phyloP scores from a whole-genome alignment of 2,797 vertebrate genomes.

The Agapornis canus region DNA sequence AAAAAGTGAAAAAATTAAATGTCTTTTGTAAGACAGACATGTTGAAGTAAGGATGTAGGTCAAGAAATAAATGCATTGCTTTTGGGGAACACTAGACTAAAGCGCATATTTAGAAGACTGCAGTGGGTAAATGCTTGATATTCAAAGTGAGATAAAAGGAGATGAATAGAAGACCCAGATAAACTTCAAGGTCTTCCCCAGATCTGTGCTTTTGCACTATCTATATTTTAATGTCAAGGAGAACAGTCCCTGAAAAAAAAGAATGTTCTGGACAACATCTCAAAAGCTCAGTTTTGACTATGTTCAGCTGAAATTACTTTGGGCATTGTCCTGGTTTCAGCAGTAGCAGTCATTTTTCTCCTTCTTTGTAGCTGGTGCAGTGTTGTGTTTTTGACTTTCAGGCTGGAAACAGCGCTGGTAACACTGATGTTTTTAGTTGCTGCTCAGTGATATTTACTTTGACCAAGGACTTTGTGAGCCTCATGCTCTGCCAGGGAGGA shows the following conservation, averaged over 20 bases:
- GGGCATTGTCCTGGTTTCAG: not conserved
- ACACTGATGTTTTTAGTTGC: too few relatives aligned
- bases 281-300: not conserved
- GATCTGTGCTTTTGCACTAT: not conserved
- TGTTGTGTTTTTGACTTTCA: too few relatives aligned
- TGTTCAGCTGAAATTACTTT: not conserved
- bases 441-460: too few relatives aligned
- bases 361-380: too few relatives aligned
- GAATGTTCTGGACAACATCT: not conserved
- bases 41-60: not conserved
- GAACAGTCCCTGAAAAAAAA: not conserved
- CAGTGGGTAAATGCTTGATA: not conserved
- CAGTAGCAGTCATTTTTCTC: too few relatives aligned
- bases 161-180: too few relatives aligned
- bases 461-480: too few relatives aligned
- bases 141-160: not conserved
- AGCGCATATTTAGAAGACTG: not conserved
- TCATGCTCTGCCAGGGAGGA: too few relatives aligned
- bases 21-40: not conserved
- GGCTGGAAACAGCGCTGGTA: too few relatives aligned
- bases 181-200: not conserved
- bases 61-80: not conserved
- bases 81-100: not conserved
- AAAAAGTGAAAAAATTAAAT: not conserved
- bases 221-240: not conserved